These are phyloP conservation scores for Formica selysi DNA, from an alignment of 1,140 invertebrate species.

Conservation along the genomic window DNA sequence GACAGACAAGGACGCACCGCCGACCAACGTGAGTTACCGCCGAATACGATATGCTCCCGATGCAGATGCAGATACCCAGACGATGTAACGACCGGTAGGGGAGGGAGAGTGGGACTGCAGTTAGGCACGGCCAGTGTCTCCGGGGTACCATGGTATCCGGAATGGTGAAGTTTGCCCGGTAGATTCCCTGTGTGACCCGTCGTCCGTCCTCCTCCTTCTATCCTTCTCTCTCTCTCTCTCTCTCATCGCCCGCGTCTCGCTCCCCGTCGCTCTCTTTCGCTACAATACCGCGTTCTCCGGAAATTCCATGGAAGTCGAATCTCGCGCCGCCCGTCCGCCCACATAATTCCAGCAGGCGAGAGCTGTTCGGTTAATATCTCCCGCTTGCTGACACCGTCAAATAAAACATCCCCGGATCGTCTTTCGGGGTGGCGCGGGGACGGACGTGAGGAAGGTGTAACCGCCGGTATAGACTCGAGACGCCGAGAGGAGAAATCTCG, in stretches of 20 bases:
- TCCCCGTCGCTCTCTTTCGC: constrained; percentile 37
- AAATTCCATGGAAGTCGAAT: constrained; percentile 78
- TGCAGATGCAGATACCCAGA: constrained; percentile 61
- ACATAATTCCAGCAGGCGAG: constrained; percentile 78
- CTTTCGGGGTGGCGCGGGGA: constrained; percentile 36
- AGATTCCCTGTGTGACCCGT: constrained; percentile 68
- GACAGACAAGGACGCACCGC: constrained; percentile 36
- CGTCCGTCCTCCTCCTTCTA: constrained; percentile 36
- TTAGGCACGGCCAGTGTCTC: constrained; percentile 65
- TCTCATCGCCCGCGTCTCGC: neutral
- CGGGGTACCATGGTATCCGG: constrained; percentile 70
- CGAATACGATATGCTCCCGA: constrained; percentile 63
- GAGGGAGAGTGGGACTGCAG: constrained; percentile 40
- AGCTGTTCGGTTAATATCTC: constrained; percentile 80
- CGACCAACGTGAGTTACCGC: constrained; percentile 44
- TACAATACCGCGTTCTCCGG: constrained; percentile 67
- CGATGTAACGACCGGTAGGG: constrained; percentile 64
- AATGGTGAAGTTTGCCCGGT: constrained; percentile 66
- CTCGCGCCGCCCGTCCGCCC: constrained; percentile 74
- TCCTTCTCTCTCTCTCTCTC: neutral
- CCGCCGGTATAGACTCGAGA: constrained; percentile 66
- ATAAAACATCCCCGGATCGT: constrained; percentile 77
- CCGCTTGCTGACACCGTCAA: constrained; percentile 80
- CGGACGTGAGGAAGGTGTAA: constrained; percentile 67
- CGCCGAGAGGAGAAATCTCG: constrained; percentile 66